These are phyloP conservation scores for Amphiprion percula DNA, from an alignment of 2,113 vertebrate genomes.

Conservation along the genomic window DNA sequence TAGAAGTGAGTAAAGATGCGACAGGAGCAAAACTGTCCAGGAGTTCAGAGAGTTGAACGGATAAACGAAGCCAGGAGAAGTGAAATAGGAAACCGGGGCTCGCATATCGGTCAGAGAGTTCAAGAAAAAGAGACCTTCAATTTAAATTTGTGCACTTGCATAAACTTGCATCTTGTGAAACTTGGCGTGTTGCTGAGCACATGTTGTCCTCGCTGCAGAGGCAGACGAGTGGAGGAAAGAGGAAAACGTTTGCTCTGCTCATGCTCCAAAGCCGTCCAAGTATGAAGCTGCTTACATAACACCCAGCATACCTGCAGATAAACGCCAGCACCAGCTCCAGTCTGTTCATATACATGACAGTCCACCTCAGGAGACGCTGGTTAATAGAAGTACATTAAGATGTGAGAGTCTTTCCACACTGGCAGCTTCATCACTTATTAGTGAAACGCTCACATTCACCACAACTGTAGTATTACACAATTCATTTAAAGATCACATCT, in stretches of 20 bases:
- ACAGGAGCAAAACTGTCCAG: no score
- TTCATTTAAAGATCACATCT: no score
- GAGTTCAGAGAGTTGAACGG: no score
- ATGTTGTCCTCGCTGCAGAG: conserved; percentile 31
- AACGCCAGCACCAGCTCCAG: conserved; percentile 14
- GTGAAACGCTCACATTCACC: conserved; percentile 7
- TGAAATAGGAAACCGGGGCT: no score
- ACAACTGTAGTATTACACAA: no score
- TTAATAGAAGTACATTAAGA: no score
- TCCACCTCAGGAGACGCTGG: no score
- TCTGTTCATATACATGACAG: neutral
- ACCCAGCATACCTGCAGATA: conserved; percentile 25
- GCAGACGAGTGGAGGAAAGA: neutral
- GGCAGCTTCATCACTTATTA: neutral
- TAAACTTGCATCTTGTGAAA: neutral
- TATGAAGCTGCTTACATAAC: conserved; percentile 55
- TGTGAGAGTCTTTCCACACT: no score
- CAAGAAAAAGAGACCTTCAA: neutral
- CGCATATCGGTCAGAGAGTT: neutral
- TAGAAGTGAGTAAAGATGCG: no score
- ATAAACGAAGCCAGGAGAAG: no score
- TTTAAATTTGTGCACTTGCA: neutral
- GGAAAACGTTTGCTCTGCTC: conserved; percentile 28
- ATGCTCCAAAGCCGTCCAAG: conserved; percentile 29
- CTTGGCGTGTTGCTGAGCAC: conserved; percentile 21